phyloP scores from a whole-genome alignment of 2,797 vertebrate species.

The Masticophis lateralis region DNA sequence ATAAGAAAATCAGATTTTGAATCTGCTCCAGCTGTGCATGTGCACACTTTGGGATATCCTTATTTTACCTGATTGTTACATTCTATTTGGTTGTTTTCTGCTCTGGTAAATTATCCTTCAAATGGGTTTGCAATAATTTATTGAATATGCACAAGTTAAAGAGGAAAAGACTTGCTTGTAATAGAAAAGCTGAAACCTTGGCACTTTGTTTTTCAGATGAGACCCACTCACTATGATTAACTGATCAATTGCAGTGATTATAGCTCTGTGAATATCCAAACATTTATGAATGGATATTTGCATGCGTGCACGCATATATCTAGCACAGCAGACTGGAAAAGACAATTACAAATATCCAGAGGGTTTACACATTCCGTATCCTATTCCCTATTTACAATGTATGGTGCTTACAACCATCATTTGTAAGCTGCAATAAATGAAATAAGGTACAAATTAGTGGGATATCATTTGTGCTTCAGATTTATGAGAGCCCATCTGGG shows the following conservation, averaged over 20 bases:
- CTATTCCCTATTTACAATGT: background rate
- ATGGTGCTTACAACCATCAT: background rate
- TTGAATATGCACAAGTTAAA: background rate
- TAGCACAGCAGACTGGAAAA: background rate
- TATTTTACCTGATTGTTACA: background rate
- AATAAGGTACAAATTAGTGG: slow-evolving; percentile 2
- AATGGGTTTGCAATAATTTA: background rate
- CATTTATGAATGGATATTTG: background rate
- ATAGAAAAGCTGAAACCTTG: background rate
- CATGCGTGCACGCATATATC: background rate
- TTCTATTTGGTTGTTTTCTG: background rate
- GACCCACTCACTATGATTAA: background rate
- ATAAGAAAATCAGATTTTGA: background rate
- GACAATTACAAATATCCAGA: background rate
- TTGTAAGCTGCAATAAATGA: background rate
- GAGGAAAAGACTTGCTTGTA: background rate
- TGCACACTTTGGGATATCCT: background rate
- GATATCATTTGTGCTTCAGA: slow-evolving; percentile 24
- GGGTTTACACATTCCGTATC: background rate
- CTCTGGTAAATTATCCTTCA: background rate
- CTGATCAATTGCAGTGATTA: background rate
- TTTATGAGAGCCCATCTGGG: slow-evolving; percentile 19
- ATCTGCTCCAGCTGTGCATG: background rate
- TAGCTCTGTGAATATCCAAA: background rate
- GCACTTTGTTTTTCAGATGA: background rate